phyloP scores from a whole-genome alignment of 2,888 invertebrate species.

The Mythimna impura region DNA sequence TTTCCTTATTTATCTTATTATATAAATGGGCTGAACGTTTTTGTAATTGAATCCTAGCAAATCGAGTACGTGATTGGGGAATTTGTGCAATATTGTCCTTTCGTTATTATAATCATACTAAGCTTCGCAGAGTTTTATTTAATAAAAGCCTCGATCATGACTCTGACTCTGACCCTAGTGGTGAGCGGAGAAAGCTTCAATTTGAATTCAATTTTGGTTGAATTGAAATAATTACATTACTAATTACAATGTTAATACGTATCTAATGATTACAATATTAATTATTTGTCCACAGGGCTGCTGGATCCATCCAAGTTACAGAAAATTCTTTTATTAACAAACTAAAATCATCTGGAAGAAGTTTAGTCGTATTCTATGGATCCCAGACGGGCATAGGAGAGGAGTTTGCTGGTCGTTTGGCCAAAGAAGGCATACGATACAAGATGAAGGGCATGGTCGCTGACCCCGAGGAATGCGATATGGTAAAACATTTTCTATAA shows the following conservation, averaged over 20 bases:
- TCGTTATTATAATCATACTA: too few species aligned
- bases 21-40: too few species aligned
- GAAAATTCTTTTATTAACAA: conserved; percentile 98
- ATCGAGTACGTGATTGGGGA: too few species aligned
- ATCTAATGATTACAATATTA: too few species aligned
- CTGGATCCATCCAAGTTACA: conserved; percentile 93
- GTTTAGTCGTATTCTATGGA: conserved; percentile 99
- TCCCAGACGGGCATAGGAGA: conserved; percentile 99
- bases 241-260: background rate
- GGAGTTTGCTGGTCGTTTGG: conserved; percentile 99
- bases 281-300: conserved; percentile 90
- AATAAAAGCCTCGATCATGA: too few species aligned
- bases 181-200: background rate
- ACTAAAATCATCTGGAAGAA: conserved; percentile 96
- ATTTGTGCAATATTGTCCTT: too few species aligned
- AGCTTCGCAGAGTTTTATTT: too few species aligned
- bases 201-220: background rate
- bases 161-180: too few species aligned
- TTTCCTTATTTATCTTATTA: too few species aligned
- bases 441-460: conserved; percentile 99
- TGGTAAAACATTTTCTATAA: conserved; percentile 91
- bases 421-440: conserved; percentile 98
- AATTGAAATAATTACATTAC: too few species aligned
- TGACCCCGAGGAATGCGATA: conserved; percentile 99
- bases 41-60: too few species aligned